Percentiles rank a stretch among this genome's conserved stretches.
phyloP scores from a whole-genome alignment of 2,113 vertebrate species.

The Carettochelys insculpta region DNA sequence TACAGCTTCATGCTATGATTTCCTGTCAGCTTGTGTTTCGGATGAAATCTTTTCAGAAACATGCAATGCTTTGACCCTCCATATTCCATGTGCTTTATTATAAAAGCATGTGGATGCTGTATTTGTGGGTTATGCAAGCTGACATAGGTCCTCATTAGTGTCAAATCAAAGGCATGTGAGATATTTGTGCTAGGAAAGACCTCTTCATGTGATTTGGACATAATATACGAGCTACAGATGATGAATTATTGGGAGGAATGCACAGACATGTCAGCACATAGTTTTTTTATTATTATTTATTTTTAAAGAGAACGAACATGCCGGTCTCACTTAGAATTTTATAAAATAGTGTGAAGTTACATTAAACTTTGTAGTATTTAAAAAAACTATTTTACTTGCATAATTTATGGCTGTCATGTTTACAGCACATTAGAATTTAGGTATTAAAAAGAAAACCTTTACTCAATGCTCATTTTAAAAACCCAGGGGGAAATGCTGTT shows the following conservation, averaged over 20 bases:
- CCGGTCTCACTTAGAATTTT: not conserved
- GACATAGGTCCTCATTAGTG: not conserved
- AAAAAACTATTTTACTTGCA: not conserved
- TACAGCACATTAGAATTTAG: not conserved
- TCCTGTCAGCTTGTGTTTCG: conserved; percentile 16
- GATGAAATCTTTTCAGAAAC: not conserved
- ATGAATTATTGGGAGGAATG: not conserved
- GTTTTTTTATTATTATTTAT: not conserved
- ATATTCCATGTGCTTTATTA: not conserved
- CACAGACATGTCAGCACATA: not conserved
- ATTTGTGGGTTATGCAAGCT: not conserved
- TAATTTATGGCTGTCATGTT: not conserved
- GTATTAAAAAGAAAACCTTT: not conserved
- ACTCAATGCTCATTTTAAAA: not conserved
- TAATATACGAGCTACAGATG: not conserved
- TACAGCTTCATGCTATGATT: not conserved
- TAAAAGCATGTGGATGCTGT: conserved; percentile 1
- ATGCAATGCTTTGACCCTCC: not conserved
- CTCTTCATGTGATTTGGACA: not conserved
- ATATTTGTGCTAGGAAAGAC: not conserved
- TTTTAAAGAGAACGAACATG: not conserved
- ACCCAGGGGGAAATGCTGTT: conserved; percentile 19
- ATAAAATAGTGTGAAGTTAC: not conserved
- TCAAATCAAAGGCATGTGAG: not conserved
- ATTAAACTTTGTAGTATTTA: not conserved